Evolutionary conservation across 1,140 invertebrate genomes (phyloP), one percentile per base, ranked within the genome.

Genomic region (Danaus melanippus): DNA sequence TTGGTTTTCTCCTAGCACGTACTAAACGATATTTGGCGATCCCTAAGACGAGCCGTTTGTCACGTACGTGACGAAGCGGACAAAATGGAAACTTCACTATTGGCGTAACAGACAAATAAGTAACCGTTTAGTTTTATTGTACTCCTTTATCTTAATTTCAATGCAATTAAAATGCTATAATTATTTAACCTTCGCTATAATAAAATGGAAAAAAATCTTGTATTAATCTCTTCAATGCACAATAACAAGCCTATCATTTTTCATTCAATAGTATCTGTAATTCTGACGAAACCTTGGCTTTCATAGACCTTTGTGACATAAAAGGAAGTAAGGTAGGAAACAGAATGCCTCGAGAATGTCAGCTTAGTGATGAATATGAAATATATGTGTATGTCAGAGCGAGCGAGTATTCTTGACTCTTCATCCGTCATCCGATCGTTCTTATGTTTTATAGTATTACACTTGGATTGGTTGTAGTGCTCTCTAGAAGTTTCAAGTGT

Each of bases 1-100:
- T 82, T 74, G 80, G 81, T 81, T 86, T 86, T 76, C 81, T 80
- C 64, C 71, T 76, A 70, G 71, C 84, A 86, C 84, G 81, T 84
- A 84, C 78, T 86, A 86, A 84, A 84, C 83, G 83, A 84, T 86
- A 86, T 86, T 86, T 86, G 83, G 83, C 83, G 79, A 86, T 86
- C 83, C 79, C 81, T 82, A 81, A 84, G 83, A 86, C 81, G 81
- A 82, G 64, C 70, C 69, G 81, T 84, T 83, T 84, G 83, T 86
- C 83, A 86, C 83, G 83, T 80, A 84, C 83, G 83, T 86, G 83
- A 83, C 73, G 67, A 63, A 69, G 69, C 69, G 76, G 70, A 76
- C 80, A 71, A 74, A 85, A 80, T 86, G 74, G 76, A 79, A 84
- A 79, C 79, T 83, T 73, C 69, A 81, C 74, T 76, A 66, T 84